Evolutionary conservation across 35 echinoderm and acorn worm species (phyloP).

Genomic region (Strongylocentrotus purpuratus): DNA sequence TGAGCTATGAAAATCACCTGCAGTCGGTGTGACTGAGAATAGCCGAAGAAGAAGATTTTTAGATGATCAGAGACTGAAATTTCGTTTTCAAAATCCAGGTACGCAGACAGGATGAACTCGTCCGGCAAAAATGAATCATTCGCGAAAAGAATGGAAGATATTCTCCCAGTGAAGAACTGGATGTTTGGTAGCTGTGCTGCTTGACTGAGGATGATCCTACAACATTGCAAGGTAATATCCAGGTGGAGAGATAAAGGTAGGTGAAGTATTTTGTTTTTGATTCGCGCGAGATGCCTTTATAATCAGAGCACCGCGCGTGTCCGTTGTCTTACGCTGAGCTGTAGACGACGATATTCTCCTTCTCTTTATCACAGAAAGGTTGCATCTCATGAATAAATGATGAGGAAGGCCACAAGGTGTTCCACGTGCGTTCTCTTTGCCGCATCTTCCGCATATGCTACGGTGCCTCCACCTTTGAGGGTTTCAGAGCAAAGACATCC

Average conservation of each 20-base stretch:
- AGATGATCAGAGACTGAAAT: background rate
- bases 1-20: background rate
- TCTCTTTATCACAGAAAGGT: background rate
- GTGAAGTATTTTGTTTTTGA: background rate
- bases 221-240: background rate
- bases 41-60: background rate
- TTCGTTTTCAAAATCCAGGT: background rate
- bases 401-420: background rate
- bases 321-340: background rate
- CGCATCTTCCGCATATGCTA: background rate
- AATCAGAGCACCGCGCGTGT: background rate
- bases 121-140: background rate
- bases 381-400: constrained; percentile 18
- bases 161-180: background rate
- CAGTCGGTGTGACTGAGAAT: background rate
- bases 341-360: background rate
- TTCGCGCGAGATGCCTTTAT: background rate
- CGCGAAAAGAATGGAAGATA: background rate
- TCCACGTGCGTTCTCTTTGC: background rate
- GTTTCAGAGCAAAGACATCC: background rate
- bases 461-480: background rate
- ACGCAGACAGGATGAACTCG: background rate
- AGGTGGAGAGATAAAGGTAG: background rate
- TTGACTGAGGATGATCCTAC: background rate
- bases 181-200: background rate